These are phyloP conservation scores for Carcharodon carcharias DNA, from an alignment of 2,797 vertebrate genomes.

Conservation along the genomic window DNA sequence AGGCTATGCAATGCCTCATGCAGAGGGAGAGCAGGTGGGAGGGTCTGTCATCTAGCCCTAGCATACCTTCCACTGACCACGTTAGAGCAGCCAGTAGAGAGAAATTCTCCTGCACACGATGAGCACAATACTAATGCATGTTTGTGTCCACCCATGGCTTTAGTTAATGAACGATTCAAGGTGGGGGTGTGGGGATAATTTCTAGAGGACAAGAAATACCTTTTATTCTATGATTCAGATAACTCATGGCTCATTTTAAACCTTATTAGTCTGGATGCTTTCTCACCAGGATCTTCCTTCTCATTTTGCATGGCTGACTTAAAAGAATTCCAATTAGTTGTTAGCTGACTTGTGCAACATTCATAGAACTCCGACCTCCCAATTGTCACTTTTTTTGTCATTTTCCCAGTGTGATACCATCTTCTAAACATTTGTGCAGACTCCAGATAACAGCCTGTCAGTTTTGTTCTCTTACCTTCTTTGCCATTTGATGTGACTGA, in stretches of 20 bases:
- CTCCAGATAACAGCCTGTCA: background rate
- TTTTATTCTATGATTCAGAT: background rate
- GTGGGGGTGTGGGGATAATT: background rate
- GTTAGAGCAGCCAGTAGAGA: background rate
- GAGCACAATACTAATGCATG: background rate
- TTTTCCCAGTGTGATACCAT: background rate
- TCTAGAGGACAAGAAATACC: background rate
- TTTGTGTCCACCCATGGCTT: background rate
- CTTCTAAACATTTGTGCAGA: background rate
- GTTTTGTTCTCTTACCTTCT: conserved; percentile 57
- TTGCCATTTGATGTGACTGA: conserved; percentile 53
- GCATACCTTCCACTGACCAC: background rate
- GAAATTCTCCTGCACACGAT: background rate
- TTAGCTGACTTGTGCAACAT: background rate
- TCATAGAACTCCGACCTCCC: background rate
- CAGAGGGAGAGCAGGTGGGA: too few relatives aligned
- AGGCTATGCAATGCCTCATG: background rate
- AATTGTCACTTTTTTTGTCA: background rate
- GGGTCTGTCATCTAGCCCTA: background rate
- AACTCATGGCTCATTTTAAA: background rate
- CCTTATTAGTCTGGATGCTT: background rate
- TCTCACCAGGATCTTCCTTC: too few relatives aligned
- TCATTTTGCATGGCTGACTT: background rate
- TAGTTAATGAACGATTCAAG: background rate
- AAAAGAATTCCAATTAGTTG: background rate